Percentiles rank a stretch among this genome's conserved stretches.
Conservation (phyloP, 2,797 vertebrate genomes). For the Spheniscus humboldti region DNA sequence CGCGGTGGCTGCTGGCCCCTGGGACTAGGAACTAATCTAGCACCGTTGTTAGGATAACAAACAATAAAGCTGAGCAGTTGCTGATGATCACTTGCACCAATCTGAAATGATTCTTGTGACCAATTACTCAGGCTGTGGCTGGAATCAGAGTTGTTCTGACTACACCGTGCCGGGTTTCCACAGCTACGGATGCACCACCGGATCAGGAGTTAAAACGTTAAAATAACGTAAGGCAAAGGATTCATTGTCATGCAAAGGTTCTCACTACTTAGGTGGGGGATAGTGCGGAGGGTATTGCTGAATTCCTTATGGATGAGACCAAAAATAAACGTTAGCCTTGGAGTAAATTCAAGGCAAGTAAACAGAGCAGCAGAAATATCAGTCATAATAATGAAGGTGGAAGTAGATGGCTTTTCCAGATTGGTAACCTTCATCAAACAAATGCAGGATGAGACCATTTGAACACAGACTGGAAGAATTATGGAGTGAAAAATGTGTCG, state of each 20-base stretch:
- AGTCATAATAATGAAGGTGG: slow-evolving; percentile 4
- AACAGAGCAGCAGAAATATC: slow-evolving; percentile 8
- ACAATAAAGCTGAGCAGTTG: neutral
- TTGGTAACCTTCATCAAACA: slow-evolving; percentile 50
- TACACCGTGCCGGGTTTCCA: rapidly evolving
- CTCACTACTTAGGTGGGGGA: neutral
- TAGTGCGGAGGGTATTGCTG: neutral
- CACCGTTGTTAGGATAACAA: neutral
- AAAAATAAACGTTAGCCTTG: slow-evolving; percentile 13
- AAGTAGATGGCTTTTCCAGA: slow-evolving; percentile 20
- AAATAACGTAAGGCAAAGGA: rapidly evolving
- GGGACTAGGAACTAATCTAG: neutral
- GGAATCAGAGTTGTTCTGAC: neutral
- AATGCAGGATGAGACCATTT: slow-evolving; percentile 34
- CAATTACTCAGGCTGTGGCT: neutral
- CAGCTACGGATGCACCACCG: neutral
- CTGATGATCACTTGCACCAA: neutral
- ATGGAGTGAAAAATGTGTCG: slow-evolving; percentile 20
- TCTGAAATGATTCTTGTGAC: neutral
- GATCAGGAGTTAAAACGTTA: neutral
- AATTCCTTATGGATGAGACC: neutral
- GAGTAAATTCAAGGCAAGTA: slow-evolving; percentile 13
- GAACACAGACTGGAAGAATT: slow-evolving; percentile 13
- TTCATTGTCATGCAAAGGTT: neutral
- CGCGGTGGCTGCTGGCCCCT: neutral